A percentile compares a stretch with the other conserved stretches of the same genome.
Evolutionary conservation across 2,113 vertebrate genomes (phyloP).

Genomic region (Acrocephalus kingi): DNA sequence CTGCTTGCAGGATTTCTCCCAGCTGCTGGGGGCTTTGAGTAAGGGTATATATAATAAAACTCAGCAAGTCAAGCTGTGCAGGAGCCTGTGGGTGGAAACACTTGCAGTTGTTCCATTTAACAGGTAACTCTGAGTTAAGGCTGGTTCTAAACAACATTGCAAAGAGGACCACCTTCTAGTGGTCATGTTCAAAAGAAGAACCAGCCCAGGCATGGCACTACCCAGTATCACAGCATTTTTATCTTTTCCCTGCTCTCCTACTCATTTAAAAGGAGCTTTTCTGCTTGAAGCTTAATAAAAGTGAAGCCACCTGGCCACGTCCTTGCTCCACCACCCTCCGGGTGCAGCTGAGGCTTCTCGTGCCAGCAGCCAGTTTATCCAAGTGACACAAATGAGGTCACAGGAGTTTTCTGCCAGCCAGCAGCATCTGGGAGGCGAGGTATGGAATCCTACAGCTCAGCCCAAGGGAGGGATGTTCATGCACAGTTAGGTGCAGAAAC

Average conservation of each 20-base stretch:
- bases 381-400: neutral
- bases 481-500: neutral
- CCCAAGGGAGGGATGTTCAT: neutral
- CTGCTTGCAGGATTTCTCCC: neutral
- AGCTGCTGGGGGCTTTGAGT: neutral
- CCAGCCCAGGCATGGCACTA: neutral
- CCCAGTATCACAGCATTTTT: neutral
- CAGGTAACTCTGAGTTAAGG: neutral
- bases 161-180: neutral
- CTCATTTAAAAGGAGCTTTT: neutral
- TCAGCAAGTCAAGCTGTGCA: neutral
- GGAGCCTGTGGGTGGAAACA: neutral
- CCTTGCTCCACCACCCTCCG: neutral
- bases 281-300: neutral
- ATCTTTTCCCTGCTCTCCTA: neutral
- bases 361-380: neutral
- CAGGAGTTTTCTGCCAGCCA: neutral
- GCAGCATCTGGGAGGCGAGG: neutral
- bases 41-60: neutral
- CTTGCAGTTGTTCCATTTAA: neutral
- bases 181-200: neutral
- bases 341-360: neutral
- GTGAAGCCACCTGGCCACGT: neutral
- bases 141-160: neutral
- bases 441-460: neutral